A percentile compares a stretch with the other conserved stretches of the same genome.
Conservation (phyloP, 2,888 invertebrate species). For the Barypeithes pellucidus region DNA sequence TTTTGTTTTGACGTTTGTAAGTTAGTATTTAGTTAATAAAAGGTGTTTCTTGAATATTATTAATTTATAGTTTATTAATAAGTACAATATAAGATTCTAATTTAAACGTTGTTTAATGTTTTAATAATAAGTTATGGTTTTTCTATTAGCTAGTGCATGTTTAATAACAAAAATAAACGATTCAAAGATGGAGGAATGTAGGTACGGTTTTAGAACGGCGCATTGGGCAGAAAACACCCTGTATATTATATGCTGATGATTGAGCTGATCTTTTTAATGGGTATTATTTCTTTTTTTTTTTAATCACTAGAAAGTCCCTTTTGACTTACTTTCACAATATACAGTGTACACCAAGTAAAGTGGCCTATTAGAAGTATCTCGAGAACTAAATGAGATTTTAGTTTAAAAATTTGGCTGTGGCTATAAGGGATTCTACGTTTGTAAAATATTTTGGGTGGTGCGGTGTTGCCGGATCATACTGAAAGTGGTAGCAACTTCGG, state of each 20-base stretch:
- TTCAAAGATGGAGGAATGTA: background rate
- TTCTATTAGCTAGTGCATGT: slow-evolving; percentile 19
- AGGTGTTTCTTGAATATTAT: slow-evolving; percentile 45
- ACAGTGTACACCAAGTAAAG: too few relatives aligned
- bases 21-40: slow-evolving; percentile 28
- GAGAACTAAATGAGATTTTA: too few relatives aligned
- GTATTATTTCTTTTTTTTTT: too few relatives aligned
- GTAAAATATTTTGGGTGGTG: too few relatives aligned
- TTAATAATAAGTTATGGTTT: slow-evolving; percentile 5
- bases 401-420: too few relatives aligned
- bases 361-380: too few relatives aligned
- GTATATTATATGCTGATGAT: background rate
- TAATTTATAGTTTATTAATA: slow-evolving; percentile 33
- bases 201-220: background rate
- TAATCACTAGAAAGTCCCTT: too few relatives aligned
- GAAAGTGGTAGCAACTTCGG: too few relatives aligned
- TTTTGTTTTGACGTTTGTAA: slow-evolving; percentile 30
- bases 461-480: too few relatives aligned
- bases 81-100: slow-evolving; percentile 47
- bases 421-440: too few relatives aligned
- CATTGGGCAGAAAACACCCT: background rate
- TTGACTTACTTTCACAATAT: too few relatives aligned
- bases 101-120: slow-evolving; percentile 22
- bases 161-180: slow-evolving; percentile 20
- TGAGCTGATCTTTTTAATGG: background rate